These are phyloP conservation scores for Agrypnia vestita DNA, from an alignment of 1,140 invertebrate genomes.

Conservation along the genomic window DNA sequence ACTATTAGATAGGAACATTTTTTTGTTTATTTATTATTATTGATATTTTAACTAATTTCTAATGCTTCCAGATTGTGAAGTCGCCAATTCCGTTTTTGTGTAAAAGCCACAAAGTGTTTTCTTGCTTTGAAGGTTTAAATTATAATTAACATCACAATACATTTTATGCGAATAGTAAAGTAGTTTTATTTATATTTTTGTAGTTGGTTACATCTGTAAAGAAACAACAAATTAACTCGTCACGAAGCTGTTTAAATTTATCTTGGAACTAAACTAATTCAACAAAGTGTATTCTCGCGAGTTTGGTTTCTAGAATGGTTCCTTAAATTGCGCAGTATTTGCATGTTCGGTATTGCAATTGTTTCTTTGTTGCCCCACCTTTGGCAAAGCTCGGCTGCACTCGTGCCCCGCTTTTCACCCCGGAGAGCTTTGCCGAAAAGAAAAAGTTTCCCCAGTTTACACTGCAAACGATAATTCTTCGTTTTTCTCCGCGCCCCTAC, in stretches of 20 bases:
- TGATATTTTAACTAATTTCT: too few relatives aligned
- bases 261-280: not conserved
- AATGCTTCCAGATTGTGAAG: too few relatives aligned
- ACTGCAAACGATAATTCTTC: constrained; percentile 31
- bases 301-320: not conserved
- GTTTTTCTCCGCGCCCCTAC: constrained; percentile 40
- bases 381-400: constrained; percentile 16
- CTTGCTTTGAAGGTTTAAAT: too few relatives aligned
- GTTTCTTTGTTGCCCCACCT: constrained; percentile 28
- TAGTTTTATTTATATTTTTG: too few relatives aligned
- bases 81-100: too few relatives aligned
- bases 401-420: not conserved
- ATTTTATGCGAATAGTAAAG: too few relatives aligned
- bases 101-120: too few relatives aligned
- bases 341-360: constrained; percentile 22
- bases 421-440: constrained; percentile 25
- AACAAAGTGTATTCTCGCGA: not conserved
- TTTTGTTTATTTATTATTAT: too few relatives aligned
- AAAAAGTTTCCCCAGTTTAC: constrained; percentile 34
- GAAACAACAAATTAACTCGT: too few relatives aligned
- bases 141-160: too few relatives aligned
- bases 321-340: constrained; percentile 1
- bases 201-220: too few relatives aligned
- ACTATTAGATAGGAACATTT: too few relatives aligned
- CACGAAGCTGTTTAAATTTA: not conserved